phyloP scores from a whole-genome alignment of 2,113 vertebrate genomes.

The Neodontobutis hainanensis region DNA sequence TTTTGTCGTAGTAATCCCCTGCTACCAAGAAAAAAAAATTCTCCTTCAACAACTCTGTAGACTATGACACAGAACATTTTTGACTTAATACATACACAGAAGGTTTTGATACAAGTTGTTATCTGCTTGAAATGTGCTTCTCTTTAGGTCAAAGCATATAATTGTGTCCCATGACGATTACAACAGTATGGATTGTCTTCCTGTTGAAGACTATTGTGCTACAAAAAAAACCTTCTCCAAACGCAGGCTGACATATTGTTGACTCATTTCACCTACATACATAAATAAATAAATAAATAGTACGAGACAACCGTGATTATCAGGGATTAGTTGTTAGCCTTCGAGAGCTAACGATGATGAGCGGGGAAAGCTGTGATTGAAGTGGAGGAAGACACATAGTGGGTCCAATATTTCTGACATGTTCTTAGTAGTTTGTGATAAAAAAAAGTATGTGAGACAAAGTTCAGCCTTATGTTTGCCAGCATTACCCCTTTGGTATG shows the following conservation, averaged over 20 bases:
- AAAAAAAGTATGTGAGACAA: too few relatives aligned
- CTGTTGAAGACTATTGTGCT: slow-evolving; percentile 10
- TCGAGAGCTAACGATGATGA: not conserved
- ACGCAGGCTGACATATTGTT: not conserved
- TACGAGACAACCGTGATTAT: not conserved
- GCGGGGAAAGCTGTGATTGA: not conserved
- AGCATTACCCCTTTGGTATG: too few relatives aligned
- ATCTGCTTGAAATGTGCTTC: slow-evolving; percentile 39
- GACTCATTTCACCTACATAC: not conserved
- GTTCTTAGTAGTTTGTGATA: too few relatives aligned
- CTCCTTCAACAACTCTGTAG: slow-evolving; percentile 33
- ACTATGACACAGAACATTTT: slow-evolving; percentile 16
- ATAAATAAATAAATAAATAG: too few relatives aligned
- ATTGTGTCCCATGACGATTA: slow-evolving; percentile 41
- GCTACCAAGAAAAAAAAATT: slow-evolving; percentile 18
- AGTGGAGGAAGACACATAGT: not conserved
- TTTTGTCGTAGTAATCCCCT: slow-evolving; percentile 28
- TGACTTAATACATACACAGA: slow-evolving; percentile 25
- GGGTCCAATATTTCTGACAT: too few relatives aligned
- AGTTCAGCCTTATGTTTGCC: too few relatives aligned
- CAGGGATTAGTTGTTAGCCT: not conserved
- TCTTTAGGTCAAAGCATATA: slow-evolving; percentile 47
- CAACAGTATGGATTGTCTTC: not conserved
- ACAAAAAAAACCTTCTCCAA: slow-evolving; percentile 12
- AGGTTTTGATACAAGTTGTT: slow-evolving; percentile 33